Conservation (phyloP, 2,797 vertebrate genomes). For the Paguma larvata region DNA sequence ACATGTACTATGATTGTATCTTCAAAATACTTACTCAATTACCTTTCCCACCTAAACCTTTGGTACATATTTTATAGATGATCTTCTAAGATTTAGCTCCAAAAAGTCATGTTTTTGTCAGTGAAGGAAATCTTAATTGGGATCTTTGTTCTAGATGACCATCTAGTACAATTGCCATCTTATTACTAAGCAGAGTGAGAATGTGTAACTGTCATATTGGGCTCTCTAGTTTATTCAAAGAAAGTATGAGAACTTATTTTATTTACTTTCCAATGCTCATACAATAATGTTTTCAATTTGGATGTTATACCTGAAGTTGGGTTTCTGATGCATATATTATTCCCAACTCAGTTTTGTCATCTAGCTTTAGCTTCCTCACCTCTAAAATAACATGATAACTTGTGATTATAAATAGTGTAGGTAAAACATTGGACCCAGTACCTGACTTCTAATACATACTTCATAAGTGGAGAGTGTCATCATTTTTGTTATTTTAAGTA, state of each 20-base stretch:
- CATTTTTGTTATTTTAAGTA: conserved; percentile 24
- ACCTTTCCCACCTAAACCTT: conserved; percentile 16
- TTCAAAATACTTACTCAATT: conserved; percentile 13
- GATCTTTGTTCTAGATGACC: not conserved
- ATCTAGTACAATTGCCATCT: not conserved
- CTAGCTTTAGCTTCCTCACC: conserved; percentile 34
- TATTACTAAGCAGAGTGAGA: not conserved
- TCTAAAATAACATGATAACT: conserved; percentile 7
- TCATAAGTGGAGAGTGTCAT: conserved; percentile 3
- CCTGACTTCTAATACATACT: conserved; percentile 18
- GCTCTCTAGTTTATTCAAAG: conserved; percentile 6
- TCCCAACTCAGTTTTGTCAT: conserved; percentile 20
- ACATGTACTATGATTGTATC: not conserved
- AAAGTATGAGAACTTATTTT: not conserved
- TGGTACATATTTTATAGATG: conserved; percentile 29
- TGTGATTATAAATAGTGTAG: conserved; percentile 37
- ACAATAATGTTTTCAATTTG: conserved; percentile 21
- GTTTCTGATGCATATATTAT: conserved; percentile 52
- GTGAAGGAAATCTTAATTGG: conserved; percentile 31
- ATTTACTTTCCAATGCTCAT: conserved; percentile 45
- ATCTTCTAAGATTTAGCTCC: conserved; percentile 12
- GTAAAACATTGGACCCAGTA: not conserved
- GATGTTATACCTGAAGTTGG: conserved; percentile 4
- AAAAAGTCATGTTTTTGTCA: conserved; percentile 39
- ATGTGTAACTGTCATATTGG: not conserved